phyloP scores from a whole-genome alignment of 2,888 invertebrate species.

The Ecliptopera silaceata region DNA sequence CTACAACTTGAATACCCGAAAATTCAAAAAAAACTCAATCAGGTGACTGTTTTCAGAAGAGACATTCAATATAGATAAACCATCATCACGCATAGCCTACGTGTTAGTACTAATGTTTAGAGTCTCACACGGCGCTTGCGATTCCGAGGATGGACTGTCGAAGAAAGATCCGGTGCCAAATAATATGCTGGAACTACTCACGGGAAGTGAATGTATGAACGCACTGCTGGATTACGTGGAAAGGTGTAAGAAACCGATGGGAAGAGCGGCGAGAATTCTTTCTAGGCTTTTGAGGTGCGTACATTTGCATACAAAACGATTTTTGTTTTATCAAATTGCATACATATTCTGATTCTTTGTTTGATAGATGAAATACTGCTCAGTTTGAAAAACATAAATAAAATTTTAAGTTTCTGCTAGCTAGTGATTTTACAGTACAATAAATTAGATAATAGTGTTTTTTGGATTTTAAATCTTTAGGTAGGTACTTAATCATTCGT shows the following conservation, averaged over 20 bases:
- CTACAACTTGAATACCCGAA: too few relatives aligned
- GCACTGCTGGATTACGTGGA: conserved; percentile 76
- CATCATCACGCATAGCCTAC: conserved; percentile 68
- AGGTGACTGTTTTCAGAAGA: conserved; percentile 51
- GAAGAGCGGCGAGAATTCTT: conserved; percentile 79
- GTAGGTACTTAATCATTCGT: too few relatives aligned
- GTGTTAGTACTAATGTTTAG: conserved; percentile 69
- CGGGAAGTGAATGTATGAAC: conserved; percentile 65
- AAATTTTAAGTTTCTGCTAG: too few relatives aligned
- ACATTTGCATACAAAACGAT: too few relatives aligned
- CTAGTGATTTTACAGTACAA: too few relatives aligned
- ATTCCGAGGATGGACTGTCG: conserved; percentile 45
- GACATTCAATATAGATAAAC: conserved; percentile 47
- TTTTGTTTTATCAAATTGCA: too few relatives aligned
- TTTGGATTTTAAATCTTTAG: too few relatives aligned
- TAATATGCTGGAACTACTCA: conserved; percentile 63
- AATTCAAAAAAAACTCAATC: too few relatives aligned
- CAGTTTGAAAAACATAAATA: too few relatives aligned
- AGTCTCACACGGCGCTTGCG: conserved; percentile 67
- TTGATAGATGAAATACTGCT: too few relatives aligned
- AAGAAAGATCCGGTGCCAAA: conserved; percentile 59
- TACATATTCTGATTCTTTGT: too few relatives aligned
- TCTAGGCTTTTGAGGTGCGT: conserved; percentile 77
- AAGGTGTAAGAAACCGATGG: conserved; percentile 70
- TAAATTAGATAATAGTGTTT: too few relatives aligned